Percentiles rank a stretch among this genome's conserved stretches.
Evolutionary conservation across 2,113 vertebrate genomes (phyloP).

Genomic region (Stegastes partitus): DNA sequence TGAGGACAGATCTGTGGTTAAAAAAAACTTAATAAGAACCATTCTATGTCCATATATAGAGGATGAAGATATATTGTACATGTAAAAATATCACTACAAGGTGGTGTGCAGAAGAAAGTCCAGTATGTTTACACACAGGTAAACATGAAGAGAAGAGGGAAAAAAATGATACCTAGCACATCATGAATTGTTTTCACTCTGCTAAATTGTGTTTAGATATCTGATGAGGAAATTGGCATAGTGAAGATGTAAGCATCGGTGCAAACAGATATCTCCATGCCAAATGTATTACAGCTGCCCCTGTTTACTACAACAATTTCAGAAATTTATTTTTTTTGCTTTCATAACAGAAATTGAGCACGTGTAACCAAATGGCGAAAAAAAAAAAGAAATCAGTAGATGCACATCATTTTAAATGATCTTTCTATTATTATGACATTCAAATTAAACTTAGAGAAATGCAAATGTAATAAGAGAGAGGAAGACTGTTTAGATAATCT

Average conservation of each 20-base stretch:
- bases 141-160: too few relatives aligned
- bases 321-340: slow-evolving; percentile 16
- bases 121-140: neutral
- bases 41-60: neutral
- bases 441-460: neutral
- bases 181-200: slow-evolving; percentile 38
- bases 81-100: neutral
- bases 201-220: slow-evolving; percentile 43
- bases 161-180: too few relatives aligned
- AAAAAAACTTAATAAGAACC: neutral
- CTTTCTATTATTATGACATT: neutral
- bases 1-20: slow-evolving; percentile 78
- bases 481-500: neutral
- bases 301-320: neutral
- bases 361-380: neutral
- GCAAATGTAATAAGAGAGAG: neutral
- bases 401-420: neutral
- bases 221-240: slow-evolving; percentile 28
- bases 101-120: neutral
- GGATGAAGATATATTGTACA: neutral
- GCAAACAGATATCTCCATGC: slow-evolving; percentile 4
- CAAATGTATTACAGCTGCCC: slow-evolving; percentile 40
- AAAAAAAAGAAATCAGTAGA: too few relatives aligned
- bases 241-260: slow-evolving; percentile 20
- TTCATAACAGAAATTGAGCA: neutral